These are phyloP conservation scores for Platycnemis pennipes DNA, from an alignment of 2,888 invertebrate species.

Conservation along the genomic window DNA sequence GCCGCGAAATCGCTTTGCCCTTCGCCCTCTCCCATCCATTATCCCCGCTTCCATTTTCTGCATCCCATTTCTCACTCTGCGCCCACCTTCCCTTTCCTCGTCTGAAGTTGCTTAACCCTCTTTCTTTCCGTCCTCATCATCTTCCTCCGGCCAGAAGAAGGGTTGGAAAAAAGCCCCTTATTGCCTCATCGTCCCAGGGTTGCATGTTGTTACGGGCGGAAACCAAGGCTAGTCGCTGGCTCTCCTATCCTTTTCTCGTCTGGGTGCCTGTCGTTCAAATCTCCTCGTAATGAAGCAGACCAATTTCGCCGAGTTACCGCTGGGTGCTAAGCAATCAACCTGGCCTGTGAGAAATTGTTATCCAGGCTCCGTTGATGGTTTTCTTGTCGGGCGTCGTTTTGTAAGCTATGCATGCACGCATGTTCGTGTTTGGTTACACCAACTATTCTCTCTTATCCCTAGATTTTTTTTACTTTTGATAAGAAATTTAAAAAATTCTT, in stretches of 20 bases:
- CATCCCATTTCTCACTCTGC: constrained; percentile 22
- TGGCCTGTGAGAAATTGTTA: not conserved
- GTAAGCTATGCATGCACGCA: not conserved
- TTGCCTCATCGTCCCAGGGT: not conserved
- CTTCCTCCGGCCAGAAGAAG: not conserved
- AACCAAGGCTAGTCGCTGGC: not conserved
- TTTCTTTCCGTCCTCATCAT: not conserved
- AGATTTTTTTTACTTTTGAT: no score
- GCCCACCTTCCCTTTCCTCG: not conserved
- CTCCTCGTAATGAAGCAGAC: not conserved
- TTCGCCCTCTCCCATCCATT: constrained; percentile 32
- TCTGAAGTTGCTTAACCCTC: not conserved
- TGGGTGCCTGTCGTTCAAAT: not conserved
- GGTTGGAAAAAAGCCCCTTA: not conserved
- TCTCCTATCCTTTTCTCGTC: not conserved
- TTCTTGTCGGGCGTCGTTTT: not conserved
- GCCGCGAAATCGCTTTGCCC: constrained; percentile 58
- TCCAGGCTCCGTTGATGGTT: not conserved
- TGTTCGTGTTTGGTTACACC: not conserved
- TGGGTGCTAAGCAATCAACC: not conserved
- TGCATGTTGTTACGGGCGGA: not conserved
- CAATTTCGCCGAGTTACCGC: not conserved
- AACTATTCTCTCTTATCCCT: not conserved
- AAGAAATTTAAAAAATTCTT: no score
- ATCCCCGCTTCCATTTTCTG: not conserved